Percentiles rank a stretch among this genome's conserved stretches.
Evolutionary conservation across 2,113 vertebrate species (phyloP).

Genomic region (Chaenogobius annularis): DNA sequence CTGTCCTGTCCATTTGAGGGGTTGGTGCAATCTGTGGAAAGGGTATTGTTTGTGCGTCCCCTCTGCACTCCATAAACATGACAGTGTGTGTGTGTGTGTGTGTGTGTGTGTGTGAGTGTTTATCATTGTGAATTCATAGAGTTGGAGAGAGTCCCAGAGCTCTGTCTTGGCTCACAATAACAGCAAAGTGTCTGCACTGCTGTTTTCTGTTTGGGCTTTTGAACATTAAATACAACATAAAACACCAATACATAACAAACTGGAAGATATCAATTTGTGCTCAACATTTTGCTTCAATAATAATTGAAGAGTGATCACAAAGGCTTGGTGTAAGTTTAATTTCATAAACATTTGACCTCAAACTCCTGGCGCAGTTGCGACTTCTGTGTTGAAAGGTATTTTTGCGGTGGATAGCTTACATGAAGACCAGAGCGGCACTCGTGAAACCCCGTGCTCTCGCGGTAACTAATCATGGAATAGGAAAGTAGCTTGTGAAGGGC

Average conservation of each 20-base stretch:
- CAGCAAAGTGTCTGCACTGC: conserved; percentile 1
- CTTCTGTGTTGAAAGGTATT: too few relatives aligned
- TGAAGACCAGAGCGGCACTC: too few relatives aligned
- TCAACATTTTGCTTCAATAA: neutral
- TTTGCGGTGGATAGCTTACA: too few relatives aligned
- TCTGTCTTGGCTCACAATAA: conserved; percentile 14
- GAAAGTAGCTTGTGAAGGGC: too few relatives aligned
- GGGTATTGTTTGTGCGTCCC: conserved; percentile 14
- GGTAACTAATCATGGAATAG: too few relatives aligned
- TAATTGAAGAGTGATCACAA: neutral
- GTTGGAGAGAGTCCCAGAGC: conserved; percentile 35
- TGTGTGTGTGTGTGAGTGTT: conserved; percentile 18
- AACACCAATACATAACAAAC: neutral
- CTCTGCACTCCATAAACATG: neutral
- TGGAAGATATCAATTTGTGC: neutral
- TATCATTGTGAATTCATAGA: conserved; percentile 43
- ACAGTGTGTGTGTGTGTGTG: conserved; percentile 15
- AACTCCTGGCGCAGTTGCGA: too few relatives aligned
- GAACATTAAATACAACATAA: neutral
- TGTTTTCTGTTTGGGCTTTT: neutral
- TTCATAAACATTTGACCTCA: too few relatives aligned
- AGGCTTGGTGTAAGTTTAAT: neutral
- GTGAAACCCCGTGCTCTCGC: too few relatives aligned
- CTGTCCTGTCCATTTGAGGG: conserved; percentile 22
- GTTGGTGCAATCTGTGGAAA: conserved; percentile 31